A percentile compares a stretch with the other conserved stretches of the same genome.
Evolutionary conservation across 2,113 vertebrate genomes (phyloP).

Genomic region (Thymallus thymallus): DNA sequence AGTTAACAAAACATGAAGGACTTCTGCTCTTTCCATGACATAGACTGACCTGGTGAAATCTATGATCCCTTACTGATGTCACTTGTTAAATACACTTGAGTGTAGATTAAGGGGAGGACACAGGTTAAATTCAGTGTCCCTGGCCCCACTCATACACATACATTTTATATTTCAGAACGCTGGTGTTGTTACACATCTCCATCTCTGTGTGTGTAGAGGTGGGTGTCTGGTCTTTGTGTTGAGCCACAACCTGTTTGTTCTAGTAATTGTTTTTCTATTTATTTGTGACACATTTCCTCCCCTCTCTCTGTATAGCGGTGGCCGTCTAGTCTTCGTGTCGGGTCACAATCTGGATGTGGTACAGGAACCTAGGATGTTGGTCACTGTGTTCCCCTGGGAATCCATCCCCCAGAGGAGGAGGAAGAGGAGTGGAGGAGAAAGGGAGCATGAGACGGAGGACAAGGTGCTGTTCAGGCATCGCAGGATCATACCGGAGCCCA

Average conservation of each 20-base stretch:
- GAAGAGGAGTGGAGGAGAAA: constrained; percentile 30
- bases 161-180: too few relatives aligned
- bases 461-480: constrained; percentile 57
- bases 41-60: too few relatives aligned
- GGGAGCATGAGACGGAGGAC: constrained; percentile 29
- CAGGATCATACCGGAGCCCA: constrained; percentile 68
- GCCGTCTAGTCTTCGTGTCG: constrained; percentile 80
- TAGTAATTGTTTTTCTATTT: too few relatives aligned
- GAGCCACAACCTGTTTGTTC: constrained; percentile 78
- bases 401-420: constrained; percentile 42
- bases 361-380: constrained; percentile 86
- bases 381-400: constrained; percentile 70
- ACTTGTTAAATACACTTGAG: too few relatives aligned
- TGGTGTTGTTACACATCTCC: too few relatives aligned
- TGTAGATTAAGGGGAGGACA: too few relatives aligned
- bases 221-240: constrained; percentile 83
- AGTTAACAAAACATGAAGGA: too few relatives aligned
- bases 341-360: constrained; percentile 94
- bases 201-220: constrained; percentile 68
- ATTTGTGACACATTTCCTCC: too few relatives aligned
- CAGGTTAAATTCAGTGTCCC: too few relatives aligned
- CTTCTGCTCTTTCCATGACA: too few relatives aligned
- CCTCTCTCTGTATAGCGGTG: constrained; percentile 74
- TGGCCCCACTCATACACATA: too few relatives aligned
- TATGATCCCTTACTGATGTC: too few relatives aligned